A percentile compares a stretch with the other conserved stretches of the same genome.
Conservation (phyloP, 2,888 invertebrate genomes). For the Nymphalis urticae region DNA sequence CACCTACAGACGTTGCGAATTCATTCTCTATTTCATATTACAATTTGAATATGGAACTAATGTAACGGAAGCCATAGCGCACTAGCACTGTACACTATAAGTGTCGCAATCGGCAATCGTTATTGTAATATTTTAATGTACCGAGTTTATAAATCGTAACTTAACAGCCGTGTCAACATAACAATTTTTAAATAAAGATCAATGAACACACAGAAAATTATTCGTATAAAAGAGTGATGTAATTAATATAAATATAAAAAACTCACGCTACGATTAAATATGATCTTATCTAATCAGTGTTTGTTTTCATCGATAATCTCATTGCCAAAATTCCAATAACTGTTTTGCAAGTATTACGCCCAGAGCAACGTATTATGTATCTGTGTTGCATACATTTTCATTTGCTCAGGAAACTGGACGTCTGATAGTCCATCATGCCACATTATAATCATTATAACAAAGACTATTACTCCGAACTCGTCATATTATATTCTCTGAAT, state of each 20-base stretch:
- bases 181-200: background rate
- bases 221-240: constrained; percentile 14
- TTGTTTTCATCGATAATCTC: background rate
- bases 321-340: background rate
- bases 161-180: constrained; percentile 55
- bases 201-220: background rate
- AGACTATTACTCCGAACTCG: constrained; percentile 19
- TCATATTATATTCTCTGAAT: constrained; percentile 22
- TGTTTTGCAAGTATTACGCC: background rate
- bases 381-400: too few relatives aligned
- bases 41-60: constrained; percentile 14
- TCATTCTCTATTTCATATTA: constrained; percentile 34
- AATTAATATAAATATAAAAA: constrained; percentile 11
- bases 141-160: constrained; percentile 58
- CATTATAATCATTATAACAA: constrained; percentile 13
- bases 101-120: constrained; percentile 18
- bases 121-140: constrained; percentile 44
- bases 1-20: constrained; percentile 52
- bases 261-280: constrained; percentile 24
- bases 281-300: constrained; percentile 17
- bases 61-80: background rate
- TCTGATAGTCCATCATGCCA: background rate
- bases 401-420: background rate
- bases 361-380: background rate
- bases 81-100: background rate